phyloP scores from a whole-genome alignment of 2,113 vertebrate genomes.

The Corythaeola cristata region DNA sequence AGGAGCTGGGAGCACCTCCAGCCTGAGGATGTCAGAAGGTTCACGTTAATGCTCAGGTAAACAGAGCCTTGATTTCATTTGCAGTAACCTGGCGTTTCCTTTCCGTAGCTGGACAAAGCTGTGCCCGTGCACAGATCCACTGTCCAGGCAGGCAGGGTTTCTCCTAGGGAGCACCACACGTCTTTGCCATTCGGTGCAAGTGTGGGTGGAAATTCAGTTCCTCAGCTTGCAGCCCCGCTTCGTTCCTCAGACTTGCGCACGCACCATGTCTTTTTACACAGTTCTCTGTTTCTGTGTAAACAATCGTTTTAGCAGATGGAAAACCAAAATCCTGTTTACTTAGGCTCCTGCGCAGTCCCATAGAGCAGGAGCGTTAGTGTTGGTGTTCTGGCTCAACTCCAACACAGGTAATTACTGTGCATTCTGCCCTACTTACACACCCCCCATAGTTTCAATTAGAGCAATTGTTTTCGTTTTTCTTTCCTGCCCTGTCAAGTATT shows the following conservation, averaged over 20 bases:
- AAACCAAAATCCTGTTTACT: slow-evolving; percentile 5
- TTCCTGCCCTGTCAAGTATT: slow-evolving; percentile 54
- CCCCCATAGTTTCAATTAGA: slow-evolving; percentile 62
- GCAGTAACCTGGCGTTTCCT: not conserved
- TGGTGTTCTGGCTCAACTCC: slow-evolving; percentile 31
- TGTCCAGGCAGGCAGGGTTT: not conserved
- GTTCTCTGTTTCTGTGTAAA: not conserved
- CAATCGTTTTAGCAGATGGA: not conserved
- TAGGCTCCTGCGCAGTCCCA: not conserved
- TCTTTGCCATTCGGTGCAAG: not conserved
- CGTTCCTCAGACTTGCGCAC: not conserved
- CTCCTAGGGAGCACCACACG: not conserved
- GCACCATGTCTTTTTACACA: not conserved
- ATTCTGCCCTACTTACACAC: slow-evolving; percentile 51
- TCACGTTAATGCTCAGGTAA: not conserved
- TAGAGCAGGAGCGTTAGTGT: not conserved
- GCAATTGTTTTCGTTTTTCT: slow-evolving; percentile 53
- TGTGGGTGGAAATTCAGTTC: not conserved
- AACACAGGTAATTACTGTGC: slow-evolving; percentile 57
- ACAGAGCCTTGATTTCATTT: not conserved
- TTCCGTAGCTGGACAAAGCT: not conserved
- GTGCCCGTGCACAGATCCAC: not conserved
- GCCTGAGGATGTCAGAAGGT: not conserved
- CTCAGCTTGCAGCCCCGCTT: not conserved
- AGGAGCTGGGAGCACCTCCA: no score